These are phyloP conservation scores for Glaucidium brasilianum DNA, from an alignment of 2,113 vertebrate genomes.

Conservation along the genomic window DNA sequence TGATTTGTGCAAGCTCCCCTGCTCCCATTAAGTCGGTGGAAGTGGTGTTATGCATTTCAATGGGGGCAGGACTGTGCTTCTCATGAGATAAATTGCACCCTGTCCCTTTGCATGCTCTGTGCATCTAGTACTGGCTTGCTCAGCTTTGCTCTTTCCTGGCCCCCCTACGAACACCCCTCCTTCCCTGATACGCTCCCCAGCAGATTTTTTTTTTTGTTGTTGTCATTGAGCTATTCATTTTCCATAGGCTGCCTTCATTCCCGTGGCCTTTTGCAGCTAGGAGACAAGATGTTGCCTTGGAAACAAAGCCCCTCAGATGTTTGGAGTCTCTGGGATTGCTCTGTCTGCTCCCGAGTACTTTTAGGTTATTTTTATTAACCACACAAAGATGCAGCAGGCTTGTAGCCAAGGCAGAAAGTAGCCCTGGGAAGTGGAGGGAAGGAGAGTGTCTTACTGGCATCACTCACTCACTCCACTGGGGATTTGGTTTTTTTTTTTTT, in stretches of 20 bases:
- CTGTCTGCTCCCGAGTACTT: constrained; percentile 45
- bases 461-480: fast-evolving
- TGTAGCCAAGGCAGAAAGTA: constrained; percentile 6
- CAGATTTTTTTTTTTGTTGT: constrained; percentile 48
- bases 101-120: background rate
- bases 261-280: constrained; percentile 73
- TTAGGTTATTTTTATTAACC: constrained; percentile 46
- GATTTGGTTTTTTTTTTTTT: background rate
- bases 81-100: constrained; percentile 21
- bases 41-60: constrained; percentile 40
- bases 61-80: background rate
- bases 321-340: constrained; percentile 64
- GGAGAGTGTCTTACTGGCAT: background rate
- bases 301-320: constrained; percentile 73
- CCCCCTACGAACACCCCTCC: background rate
- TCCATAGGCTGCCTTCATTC: constrained; percentile 72
- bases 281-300: constrained; percentile 77
- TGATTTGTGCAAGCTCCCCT: constrained; percentile 19
- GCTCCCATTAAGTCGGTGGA: background rate
- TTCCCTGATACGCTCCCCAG: background rate
- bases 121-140: background rate
- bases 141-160: background rate
- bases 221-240: constrained; percentile 68
- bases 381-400: constrained; percentile 55
- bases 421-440: background rate